phyloP scores from a whole-genome alignment of 2,797 vertebrate species.

The Ctenopoma kingsleyae region DNA sequence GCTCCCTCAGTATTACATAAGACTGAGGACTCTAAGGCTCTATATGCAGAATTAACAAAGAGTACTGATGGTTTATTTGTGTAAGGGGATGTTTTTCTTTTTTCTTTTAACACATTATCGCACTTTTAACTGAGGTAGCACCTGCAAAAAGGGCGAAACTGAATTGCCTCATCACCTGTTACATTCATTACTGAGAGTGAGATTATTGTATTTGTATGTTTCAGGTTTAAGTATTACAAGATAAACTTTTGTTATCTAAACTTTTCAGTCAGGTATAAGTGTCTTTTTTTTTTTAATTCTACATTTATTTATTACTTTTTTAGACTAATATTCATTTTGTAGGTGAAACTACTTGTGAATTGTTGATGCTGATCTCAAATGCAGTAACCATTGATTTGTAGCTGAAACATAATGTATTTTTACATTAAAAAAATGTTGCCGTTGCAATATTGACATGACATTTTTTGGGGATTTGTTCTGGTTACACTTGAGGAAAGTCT shows the following conservation, averaged over 20 bases:
- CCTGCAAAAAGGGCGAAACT: conserved; percentile 20
- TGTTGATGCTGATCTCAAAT: conserved; percentile 49
- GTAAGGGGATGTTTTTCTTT: conserved; percentile 18
- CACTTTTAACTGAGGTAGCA: conserved; percentile 69
- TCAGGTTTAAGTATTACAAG: conserved; percentile 55
- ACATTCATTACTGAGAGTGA: conserved; percentile 26
- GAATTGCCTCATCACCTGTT: conserved; percentile 40
- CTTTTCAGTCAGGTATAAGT: conserved; percentile 52
- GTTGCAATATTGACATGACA: neutral
- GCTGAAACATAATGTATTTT: conserved; percentile 63
- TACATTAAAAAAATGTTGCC: conserved; percentile 59
- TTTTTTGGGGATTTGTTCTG: neutral
- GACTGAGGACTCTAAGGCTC: conserved; percentile 28
- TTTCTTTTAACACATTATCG: conserved; percentile 33
- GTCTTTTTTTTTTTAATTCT: conserved; percentile 39
- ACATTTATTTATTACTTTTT: conserved; percentile 74
- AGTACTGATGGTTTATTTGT: conserved; percentile 16
- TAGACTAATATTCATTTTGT: conserved; percentile 59
- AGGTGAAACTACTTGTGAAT: conserved; percentile 32
- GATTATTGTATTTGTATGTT: conserved; percentile 51
- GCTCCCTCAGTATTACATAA: conserved; percentile 55
- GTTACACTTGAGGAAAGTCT: neutral
- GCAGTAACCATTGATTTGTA: conserved; percentile 55
- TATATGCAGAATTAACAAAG: conserved; percentile 59
- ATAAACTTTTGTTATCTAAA: conserved; percentile 40